Base-by-base conservation (phyloP, 2,113 vertebrate genomes). In the Edolisoma coerulescens region DNA sequence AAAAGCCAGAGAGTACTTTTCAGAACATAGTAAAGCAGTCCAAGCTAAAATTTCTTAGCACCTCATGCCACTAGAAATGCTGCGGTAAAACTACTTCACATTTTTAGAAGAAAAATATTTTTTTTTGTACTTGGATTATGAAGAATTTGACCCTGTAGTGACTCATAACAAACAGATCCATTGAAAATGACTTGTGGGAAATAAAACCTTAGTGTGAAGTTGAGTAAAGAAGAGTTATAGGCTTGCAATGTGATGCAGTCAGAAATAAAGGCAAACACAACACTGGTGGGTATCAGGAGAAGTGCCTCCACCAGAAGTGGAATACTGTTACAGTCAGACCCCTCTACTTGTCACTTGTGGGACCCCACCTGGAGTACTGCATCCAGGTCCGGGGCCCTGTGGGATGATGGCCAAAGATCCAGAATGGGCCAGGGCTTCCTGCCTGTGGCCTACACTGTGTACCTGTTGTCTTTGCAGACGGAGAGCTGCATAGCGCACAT, bases 401-500 rank as follows among this genome's bases (percentile, higher is more conserved):
- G 39, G 11, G 37, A 30, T 53, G 45, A 30, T 20, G 16, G 63
- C 9, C 10, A n/a, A 45, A 41, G 24, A 30, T 21, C 24, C 53
- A 75, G 30, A 53, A 53, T 26, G 24, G 39, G 7, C 33, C 47
- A 60, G 33, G 37, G 6, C 19, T 33, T 39, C 28, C 68, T 39
- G 8, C 17, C 26, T 41, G 3, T 9, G 50, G 8, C 33, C 33
- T 30, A 2, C n/a, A 7, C 28, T 35, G 24, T n/a, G 13, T 17
- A 32, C 39, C 13, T 23, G 21, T 11, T n/a, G n/a, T 17, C 39
- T 45, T 53, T 39, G 61, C 3, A 1, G n/a, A 30, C 12, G 20
- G 13, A 60, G 24, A 45, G 17, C 23, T 60, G 45, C 45, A 26
- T 2, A 26, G 11, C 0, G 1, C 16, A n/a, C 28, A 39, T 17